A percentile compares a stretch with the other conserved stretches of the same genome.
phyloP scores from a whole-genome alignment of 2,797 vertebrate genomes.

The Typhlichthys subterraneus region DNA sequence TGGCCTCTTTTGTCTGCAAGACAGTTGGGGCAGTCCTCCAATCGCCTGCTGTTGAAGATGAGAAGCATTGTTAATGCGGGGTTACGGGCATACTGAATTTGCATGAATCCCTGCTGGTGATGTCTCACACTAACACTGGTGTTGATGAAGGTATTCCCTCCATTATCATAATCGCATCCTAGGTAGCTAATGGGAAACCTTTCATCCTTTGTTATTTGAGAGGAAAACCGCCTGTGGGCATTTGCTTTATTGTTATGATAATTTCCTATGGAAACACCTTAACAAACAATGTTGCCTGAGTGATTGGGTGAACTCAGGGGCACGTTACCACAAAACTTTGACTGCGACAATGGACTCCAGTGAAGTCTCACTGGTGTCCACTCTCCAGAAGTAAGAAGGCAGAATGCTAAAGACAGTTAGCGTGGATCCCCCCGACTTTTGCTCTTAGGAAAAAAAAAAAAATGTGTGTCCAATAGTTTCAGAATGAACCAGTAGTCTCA shows the following conservation, averaged over 20 bases:
- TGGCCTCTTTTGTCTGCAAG: slow-evolving; percentile 37
- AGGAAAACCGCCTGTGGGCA: slow-evolving; percentile 42
- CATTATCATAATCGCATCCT: slow-evolving; percentile 29
- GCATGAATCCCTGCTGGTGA: slow-evolving; percentile 51
- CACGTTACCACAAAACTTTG: too few relatives aligned
- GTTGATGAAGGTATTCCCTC: slow-evolving; percentile 18
- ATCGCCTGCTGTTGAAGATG: slow-evolving; percentile 29
- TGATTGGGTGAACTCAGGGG: neutral
- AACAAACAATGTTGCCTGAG: slow-evolving; percentile 24
- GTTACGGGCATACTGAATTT: slow-evolving; percentile 21
- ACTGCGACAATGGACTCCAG: too few relatives aligned
- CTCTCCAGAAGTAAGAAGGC: too few relatives aligned
- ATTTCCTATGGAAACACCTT: slow-evolving; percentile 58
- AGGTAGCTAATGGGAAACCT: slow-evolving; percentile 54
- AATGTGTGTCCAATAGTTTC: too few relatives aligned
- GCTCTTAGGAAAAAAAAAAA: too few relatives aligned
- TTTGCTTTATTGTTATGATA: slow-evolving; percentile 34
- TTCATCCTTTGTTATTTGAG: slow-evolving; percentile 72
- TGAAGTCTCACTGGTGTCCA: too few relatives aligned
- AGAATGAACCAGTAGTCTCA: too few relatives aligned
- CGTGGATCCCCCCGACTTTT: too few relatives aligned
- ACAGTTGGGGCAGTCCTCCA: slow-evolving; percentile 18
- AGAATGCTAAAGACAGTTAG: too few relatives aligned
- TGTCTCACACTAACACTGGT: slow-evolving; percentile 54
- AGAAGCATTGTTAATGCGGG: slow-evolving; percentile 9